A percentile compares a stretch with the other conserved stretches of the same genome.
These are phyloP conservation scores for Dicyrtomina minuta DNA, from an alignment of 2,888 invertebrate genomes.

Conservation along the genomic window DNA sequence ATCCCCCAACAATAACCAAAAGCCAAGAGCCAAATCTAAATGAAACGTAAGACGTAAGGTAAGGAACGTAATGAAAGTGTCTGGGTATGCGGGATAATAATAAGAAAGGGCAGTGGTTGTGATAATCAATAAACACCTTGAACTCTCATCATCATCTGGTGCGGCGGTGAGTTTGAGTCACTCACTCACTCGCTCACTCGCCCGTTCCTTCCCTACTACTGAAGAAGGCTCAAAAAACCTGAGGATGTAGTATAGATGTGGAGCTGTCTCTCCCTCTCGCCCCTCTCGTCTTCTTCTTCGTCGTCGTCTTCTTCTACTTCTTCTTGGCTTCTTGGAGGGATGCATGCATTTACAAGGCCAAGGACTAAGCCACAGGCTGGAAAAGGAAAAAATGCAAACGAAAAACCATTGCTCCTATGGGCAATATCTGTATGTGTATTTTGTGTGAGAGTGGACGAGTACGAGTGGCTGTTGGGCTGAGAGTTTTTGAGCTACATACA, in stretches of 20 bases:
- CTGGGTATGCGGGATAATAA: constrained; percentile 13
- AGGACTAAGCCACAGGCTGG: constrained; percentile 40
- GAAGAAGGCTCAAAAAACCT: constrained; percentile 17
- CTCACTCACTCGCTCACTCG: constrained; percentile 2
- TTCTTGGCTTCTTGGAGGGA: constrained; percentile 17
- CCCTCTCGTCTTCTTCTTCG: background rate
- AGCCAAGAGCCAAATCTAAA: background rate
- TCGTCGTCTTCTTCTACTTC: background rate
- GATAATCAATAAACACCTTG: constrained; percentile 39
- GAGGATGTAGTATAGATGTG: constrained; percentile 1
- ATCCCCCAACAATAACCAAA: too few species aligned
- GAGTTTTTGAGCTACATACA: too few species aligned
- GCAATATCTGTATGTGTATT: too few species aligned
- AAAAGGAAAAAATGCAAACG: constrained; percentile 29
- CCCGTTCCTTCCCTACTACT: background rate
- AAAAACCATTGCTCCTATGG: constrained; percentile 25
- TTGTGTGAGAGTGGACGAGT: too few species aligned
- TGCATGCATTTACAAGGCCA: constrained; percentile 36
- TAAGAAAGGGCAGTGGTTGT: constrained; percentile 27
- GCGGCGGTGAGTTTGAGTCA: constrained; percentile 29
- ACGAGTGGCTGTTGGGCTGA: too few species aligned
- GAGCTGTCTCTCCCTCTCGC: background rate
- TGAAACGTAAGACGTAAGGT: too few species aligned
- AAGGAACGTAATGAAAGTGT: background rate
- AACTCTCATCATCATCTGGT: constrained; percentile 32